Base-by-base conservation (phyloP, 2,797 vertebrate species). In the Anabacerthia variegaticeps region DNA sequence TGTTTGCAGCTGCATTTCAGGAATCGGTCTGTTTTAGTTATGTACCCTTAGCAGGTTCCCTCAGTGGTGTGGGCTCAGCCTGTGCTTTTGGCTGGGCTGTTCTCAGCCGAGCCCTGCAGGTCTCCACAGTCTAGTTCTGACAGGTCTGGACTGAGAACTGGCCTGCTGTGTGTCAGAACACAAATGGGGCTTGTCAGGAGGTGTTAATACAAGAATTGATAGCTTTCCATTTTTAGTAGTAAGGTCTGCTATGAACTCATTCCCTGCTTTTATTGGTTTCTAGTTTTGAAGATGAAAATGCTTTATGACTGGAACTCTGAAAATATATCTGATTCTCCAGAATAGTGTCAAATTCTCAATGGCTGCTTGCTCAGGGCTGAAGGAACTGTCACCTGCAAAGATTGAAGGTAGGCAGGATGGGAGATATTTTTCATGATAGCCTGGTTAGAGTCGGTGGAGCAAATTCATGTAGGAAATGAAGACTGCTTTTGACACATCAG, bases 161-260 rank as follows among this genome's bases (percentile, higher is more conserved):
- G 43, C 63, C 75, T 92, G 89, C 39, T 32, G 21, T 87, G 46
- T 82, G 81, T 92, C 67, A 66, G 69, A 55, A 59, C 61, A 18
- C 61, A 88, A 83, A 48, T 66, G 22, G 44, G 63, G 67, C 84
- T 86, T 94, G 89, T 85, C 72, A 74, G 75, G 55, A 93, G 68
- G 54, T 7, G n/a, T 88, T 92, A 95, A 91, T 83, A 16, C 54
- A 77, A 49, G 85, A 72, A 76, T 91, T 94, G 79, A 80, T 85
- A 89, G 49, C 44, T 88, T 85, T 80, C 91, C 22, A 68, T 83
- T 94, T 95, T 92, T 93, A 96, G 89, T 34, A 92, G 19, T 37
- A 48, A 71, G 21, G 36, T 17, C 68, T 92, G 18, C 68, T 77
- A 46, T 83, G 68, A 93, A 76, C 49, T 87, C 59, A 27, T 76